A percentile compares a stretch with the other conserved stretches of the same genome.
Evolutionary conservation across 1,140 invertebrate genomes (phyloP).

Genomic region (Armadillidium nasatum): DNA sequence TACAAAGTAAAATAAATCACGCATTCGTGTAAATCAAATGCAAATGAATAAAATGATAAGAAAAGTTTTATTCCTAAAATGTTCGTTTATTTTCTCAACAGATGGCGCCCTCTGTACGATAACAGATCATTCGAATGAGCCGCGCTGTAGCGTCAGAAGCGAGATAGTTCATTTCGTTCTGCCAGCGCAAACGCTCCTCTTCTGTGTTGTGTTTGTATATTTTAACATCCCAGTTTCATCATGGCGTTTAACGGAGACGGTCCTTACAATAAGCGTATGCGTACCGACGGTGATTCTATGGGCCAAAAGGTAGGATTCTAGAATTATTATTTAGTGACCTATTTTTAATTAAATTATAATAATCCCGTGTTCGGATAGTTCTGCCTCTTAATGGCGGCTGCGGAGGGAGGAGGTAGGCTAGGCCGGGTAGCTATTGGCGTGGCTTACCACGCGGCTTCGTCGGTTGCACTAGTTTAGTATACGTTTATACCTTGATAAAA

Average conservation of each 20-base stretch:
- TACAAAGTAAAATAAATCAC: too few relatives aligned
- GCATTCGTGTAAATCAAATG: too few relatives aligned
- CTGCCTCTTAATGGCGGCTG: conserved; percentile 4
- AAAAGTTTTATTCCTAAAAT: too few relatives aligned
- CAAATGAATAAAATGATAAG: too few relatives aligned
- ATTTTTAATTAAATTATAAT: neutral
- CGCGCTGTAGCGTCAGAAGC: neutral
- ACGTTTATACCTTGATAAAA: conserved; percentile 13
- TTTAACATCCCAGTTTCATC: conserved; percentile 43
- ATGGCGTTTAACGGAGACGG: conserved; percentile 58
- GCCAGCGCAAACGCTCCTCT: neutral
- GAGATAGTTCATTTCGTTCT: neutral
- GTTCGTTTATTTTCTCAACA: neutral
- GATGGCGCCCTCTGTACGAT: conserved; percentile 1
- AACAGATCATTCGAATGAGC: conserved; percentile 7
- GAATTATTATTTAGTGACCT: neutral
- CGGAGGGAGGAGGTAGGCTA: neutral
- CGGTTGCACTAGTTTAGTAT: neutral
- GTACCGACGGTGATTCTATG: conserved; percentile 53
- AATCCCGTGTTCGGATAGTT: neutral
- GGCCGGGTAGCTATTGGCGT: conserved; percentile 1
- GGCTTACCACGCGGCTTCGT: conserved; percentile 7
- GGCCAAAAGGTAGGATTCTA: conserved; percentile 51
- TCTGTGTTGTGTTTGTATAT: conserved; percentile 7
- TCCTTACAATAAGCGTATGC: conserved; percentile 55